These are phyloP conservation scores for Grammomys dolichurus DNA, from an alignment of 2,113 vertebrate species.

Conservation along the genomic window DNA sequence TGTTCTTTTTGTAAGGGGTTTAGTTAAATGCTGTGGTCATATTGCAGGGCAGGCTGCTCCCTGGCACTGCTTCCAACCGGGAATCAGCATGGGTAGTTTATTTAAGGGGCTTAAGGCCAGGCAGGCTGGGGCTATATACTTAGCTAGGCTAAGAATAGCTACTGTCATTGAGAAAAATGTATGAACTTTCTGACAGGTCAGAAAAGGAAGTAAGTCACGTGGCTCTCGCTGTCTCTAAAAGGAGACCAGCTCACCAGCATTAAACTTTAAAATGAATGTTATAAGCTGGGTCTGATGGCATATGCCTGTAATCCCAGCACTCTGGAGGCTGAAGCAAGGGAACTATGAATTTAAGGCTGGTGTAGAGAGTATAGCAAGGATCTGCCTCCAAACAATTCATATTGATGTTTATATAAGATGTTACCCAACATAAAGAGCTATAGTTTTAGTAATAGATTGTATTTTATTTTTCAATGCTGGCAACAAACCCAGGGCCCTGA, in stretches of 20 bases:
- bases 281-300: not conserved
- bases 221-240: constrained; percentile 37
- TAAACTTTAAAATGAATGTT: constrained; percentile 60
- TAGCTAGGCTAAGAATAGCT: constrained; percentile 48
- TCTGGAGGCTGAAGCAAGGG: not conserved
- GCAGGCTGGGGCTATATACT: constrained; percentile 9
- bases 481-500: not conserved
- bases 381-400: not conserved
- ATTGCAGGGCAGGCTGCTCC: not conserved
- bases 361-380: not conserved
- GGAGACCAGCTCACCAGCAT: constrained; percentile 31
- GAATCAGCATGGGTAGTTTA: not conserved
- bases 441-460: constrained; percentile 38
- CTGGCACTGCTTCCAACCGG: not conserved
- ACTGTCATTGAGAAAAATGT: constrained; percentile 36
- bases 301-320: not conserved
- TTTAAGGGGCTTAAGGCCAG: not conserved
- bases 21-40: not conserved
- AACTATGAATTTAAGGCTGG: not conserved
- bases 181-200: constrained; percentile 50
- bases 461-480: not conserved
- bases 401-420: not conserved
- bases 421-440: not conserved
- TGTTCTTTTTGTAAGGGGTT: constrained; percentile 1
- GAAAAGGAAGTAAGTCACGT: constrained; percentile 29